Percentiles rank a stretch among this genome's conserved stretches.
Evolutionary conservation across 2,797 vertebrate species (phyloP).

Genomic region (Hypotaenidia philippensis): DNA sequence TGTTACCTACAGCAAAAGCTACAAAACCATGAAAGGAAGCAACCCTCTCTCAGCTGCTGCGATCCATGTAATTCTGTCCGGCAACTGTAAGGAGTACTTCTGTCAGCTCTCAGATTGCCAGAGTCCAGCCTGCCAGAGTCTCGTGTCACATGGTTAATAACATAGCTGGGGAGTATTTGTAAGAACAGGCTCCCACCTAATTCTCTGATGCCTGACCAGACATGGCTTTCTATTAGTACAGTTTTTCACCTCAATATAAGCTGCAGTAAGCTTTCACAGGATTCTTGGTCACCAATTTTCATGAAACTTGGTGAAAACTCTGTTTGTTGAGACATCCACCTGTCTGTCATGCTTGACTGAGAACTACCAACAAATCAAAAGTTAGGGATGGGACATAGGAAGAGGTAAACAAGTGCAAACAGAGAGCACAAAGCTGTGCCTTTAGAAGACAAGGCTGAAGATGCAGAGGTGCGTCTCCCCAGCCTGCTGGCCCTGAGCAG

Average conservation of each 20-base stretch:
- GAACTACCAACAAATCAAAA: neutral
- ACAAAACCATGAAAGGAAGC: neutral
- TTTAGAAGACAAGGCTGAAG: neutral
- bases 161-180: neutral
- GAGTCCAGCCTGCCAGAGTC: neutral
- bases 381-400: neutral
- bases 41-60: neutral
- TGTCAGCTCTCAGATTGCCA: neutral
- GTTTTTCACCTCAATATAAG: neutral
- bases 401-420: neutral
- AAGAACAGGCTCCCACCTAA: neutral
- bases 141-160: neutral
- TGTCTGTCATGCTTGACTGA: neutral
- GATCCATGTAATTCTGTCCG: neutral
- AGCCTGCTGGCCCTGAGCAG: neutral
- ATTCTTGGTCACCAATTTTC: neutral
- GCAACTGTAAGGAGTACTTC: neutral
- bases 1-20: neutral
- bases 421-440: neutral
- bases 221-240: neutral
- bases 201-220: neutral
- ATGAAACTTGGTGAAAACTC: neutral
- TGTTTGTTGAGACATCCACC: neutral
- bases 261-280: neutral
- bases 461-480: neutral